phyloP scores from a whole-genome alignment of 1,140 invertebrate species.

The Acromyrmex charruanus region DNA sequence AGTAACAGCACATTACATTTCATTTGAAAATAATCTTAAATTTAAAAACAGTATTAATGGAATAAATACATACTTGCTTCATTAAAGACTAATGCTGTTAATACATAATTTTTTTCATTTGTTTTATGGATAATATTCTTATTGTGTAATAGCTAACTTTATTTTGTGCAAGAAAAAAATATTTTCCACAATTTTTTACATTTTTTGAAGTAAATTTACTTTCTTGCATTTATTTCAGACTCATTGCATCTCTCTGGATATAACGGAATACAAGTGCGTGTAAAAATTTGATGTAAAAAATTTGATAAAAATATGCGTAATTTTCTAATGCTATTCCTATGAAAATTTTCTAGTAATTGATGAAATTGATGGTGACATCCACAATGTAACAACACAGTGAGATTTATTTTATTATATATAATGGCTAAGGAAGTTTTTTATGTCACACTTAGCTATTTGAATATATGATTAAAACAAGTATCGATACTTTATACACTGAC shows the following conservation, averaged over 20 bases:
- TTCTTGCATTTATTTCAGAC: conserved; percentile 2
- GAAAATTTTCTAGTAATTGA: neutral
- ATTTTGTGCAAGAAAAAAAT: conserved; percentile 8
- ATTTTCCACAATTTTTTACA: neutral
- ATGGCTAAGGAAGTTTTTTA: neutral
- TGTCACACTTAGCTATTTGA: neutral
- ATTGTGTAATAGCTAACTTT: neutral
- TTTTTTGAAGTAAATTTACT: conserved; percentile 17
- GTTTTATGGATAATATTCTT: conserved; percentile 9
- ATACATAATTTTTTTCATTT: neutral
- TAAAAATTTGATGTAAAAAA: conserved; percentile 4
- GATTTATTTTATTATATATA: conserved; percentile 2
- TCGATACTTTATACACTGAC: conserved; percentile 35
- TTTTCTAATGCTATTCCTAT: conserved; percentile 1
- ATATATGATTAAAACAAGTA: neutral
- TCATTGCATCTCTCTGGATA: neutral
- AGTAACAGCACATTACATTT: neutral
- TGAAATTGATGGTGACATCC: neutral
- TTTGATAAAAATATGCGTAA: neutral
- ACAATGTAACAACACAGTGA: conserved; percentile 8
- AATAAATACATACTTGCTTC: neutral
- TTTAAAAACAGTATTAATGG: neutral
- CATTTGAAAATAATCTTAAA: neutral
- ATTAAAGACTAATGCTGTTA: neutral
- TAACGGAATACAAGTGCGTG: neutral